Evolutionary conservation across 2,797 vertebrate genomes (phyloP), one percentile per base, ranked within the genome.

Genomic region (Cirrhinus molitorella): DNA sequence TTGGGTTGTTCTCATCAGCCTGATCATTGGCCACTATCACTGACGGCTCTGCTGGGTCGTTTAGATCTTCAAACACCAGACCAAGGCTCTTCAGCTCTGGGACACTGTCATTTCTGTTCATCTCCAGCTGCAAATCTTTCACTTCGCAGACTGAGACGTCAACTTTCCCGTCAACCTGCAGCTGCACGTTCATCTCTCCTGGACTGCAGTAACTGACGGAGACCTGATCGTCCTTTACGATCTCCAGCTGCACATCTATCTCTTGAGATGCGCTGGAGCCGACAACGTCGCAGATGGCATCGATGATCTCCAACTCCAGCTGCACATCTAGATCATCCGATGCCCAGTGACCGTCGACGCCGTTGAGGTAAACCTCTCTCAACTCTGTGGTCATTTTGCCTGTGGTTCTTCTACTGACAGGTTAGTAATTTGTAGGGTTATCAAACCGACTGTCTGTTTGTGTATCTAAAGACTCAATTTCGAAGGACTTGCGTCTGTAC

Each of bases 201-300:
- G 53, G 53, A 55, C 53, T n/a, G 6, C n/a, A 10, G 40, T 17
- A 70, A 16, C 40, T 45, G n/a, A 25, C 7, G 8, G 67, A 17
- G 5, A 17, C 23, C 1, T 0, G 13, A 7, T 25, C 7, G 0
- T 0, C 3, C 1, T 7, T 2, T 9, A 25, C 13, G 2, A 23
- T 40, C 40, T 70, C 3, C n/a, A 70, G 7, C 40, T 10, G 13
- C 21, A 9, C 13, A 16, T 2, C n/a, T 4, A 23, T 0, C 12
- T 23, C 3, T 25, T 14, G 37, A 7, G 31, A 65, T 19, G 25
- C 1, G 5, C 31, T 11, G 63, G 1, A 11, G n/a, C n/a, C n/a
- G 40, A 45, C 8, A 45, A 23, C 21, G 37, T 68, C n/a, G 1
- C 16, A 23, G n/a, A 68, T 25, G 66, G 40, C 66, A 14, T 45